These are phyloP conservation scores for Nettapus auritus DNA, from an alignment of 2,113 vertebrate species.

Conservation along the genomic window DNA sequence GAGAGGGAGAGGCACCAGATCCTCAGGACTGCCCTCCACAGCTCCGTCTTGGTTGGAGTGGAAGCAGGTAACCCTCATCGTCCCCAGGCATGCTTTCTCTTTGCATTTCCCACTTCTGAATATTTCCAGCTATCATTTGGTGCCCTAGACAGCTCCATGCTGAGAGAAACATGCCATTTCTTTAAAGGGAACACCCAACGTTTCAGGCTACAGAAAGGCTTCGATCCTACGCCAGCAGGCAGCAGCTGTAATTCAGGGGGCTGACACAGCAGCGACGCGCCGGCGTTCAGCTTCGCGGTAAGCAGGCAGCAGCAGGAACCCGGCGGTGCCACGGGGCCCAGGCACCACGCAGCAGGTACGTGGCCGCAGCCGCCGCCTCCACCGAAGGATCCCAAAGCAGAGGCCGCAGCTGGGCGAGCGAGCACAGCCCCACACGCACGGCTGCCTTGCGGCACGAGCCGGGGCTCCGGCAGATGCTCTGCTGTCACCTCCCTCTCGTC, in stretches of 20 bases:
- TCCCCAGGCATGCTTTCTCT: background rate
- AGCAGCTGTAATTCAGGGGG: background rate
- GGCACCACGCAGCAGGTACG: background rate
- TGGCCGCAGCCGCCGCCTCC: background rate
- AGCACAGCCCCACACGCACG: background rate
- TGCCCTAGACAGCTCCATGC: background rate
- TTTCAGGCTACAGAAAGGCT: background rate
- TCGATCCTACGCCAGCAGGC: constrained; percentile 30
- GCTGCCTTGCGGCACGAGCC: background rate
- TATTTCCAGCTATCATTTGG: background rate
- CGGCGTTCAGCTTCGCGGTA: background rate
- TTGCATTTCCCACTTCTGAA: background rate
- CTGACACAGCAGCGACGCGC: background rate
- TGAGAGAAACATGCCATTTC: background rate
- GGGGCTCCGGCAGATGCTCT: background rate
- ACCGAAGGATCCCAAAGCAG: background rate
- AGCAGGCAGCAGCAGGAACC: background rate
- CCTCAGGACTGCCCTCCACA: background rate
- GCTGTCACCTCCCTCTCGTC: background rate
- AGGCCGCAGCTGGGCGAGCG: background rate
- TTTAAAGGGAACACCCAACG: background rate
- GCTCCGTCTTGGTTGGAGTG: background rate
- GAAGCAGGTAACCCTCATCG: background rate
- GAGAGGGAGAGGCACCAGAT: background rate
- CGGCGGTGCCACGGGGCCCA: background rate